Percentiles rank a stretch among this genome's conserved stretches.
These are phyloP conservation scores for Panopea generosa DNA, from an alignment of 2,888 invertebrate genomes.

Conservation along the genomic window DNA sequence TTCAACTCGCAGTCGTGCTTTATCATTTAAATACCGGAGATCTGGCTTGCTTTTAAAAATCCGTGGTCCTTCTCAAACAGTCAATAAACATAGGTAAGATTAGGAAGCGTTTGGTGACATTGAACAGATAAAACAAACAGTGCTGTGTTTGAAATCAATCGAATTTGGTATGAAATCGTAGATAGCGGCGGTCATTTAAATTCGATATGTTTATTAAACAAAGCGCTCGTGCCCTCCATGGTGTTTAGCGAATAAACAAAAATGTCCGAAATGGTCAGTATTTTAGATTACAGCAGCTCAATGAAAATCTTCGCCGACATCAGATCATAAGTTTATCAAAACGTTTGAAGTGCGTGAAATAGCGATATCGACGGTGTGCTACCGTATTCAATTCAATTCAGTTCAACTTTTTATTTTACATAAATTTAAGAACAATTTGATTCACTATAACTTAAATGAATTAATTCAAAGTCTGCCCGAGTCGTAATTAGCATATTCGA, in stretches of 20 bases:
- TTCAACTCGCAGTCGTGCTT: constrained; percentile 15
- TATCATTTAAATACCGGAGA: constrained; percentile 18
- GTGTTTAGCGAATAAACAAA: constrained; percentile 23
- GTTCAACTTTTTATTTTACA: too few species aligned
- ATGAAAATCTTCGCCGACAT: too few species aligned
- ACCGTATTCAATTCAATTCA: too few species aligned
- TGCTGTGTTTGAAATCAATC: constrained; percentile 12
- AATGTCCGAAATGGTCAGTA: too few species aligned
- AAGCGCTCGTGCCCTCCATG: constrained; percentile 7
- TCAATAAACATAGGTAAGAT: not conserved
- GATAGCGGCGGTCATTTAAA: constrained; percentile 20
- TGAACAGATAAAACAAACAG: constrained; percentile 1
- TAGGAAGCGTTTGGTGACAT: not conserved
- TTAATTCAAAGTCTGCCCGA: too few species aligned
- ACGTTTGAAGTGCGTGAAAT: too few species aligned
- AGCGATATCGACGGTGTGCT: too few species aligned
- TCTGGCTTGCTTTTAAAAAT: not conserved
- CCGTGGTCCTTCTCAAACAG: not conserved
- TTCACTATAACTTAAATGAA: too few species aligned
- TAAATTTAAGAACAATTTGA: too few species aligned
- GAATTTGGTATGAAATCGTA: constrained; percentile 2
- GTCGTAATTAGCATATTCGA: too few species aligned
- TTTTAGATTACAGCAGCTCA: too few species aligned
- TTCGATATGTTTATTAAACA: constrained; percentile 12
- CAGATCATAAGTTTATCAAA: too few species aligned